Base-by-base conservation (phyloP, 1,140 invertebrate species). In the Zaprionus africanus region DNA sequence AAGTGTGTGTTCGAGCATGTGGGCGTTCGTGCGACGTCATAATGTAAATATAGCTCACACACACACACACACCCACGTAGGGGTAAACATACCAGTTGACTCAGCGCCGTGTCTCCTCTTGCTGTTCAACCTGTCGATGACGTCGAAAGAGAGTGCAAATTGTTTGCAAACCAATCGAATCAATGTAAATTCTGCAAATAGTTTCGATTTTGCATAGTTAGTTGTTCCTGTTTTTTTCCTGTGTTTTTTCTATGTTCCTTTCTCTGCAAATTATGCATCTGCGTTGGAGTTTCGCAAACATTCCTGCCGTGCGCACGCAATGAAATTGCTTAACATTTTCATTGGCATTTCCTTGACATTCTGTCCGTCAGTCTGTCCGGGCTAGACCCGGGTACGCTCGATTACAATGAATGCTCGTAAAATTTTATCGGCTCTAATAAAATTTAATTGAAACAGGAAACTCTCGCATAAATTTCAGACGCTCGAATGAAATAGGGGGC, bases 381-480 rank as follows among this genome's bases (percentile, higher is more conserved):
- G n/a, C 62, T 60, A 57, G 22, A n/a, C 43, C 19, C 11, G 28
- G 31, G 6, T 60, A 9, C 22, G 24, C 19, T 72, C 69, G 57
- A 77, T 76, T 81, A 87, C 84, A 87, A 90, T 84, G 78, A 76
- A 72, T 57, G 72, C 81, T 90, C 85, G 85, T 90, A 82, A 90
- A 90, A 86, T 90, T 90, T 90, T 90, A 90, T 90, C 46, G 67
- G 9, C 19, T 56, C 82, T 74, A 90, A 90, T 90, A 90, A 90
- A 90, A 90, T 90, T 90, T 90, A 90, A 90, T 90, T 90, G 85
- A 90, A 90, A 90, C 79, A 90, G 86, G 85, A 90, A 90, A 90
- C 85, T 82, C 79, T 90, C 81, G 85, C 85, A 90, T 90, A 90
- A 90, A 90, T 90, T 82, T 46, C 41, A 76, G 66, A 59, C 58